Conservation (phyloP, 92 coral and sea anemone genomes). For the Diadumene lineata region DNA sequence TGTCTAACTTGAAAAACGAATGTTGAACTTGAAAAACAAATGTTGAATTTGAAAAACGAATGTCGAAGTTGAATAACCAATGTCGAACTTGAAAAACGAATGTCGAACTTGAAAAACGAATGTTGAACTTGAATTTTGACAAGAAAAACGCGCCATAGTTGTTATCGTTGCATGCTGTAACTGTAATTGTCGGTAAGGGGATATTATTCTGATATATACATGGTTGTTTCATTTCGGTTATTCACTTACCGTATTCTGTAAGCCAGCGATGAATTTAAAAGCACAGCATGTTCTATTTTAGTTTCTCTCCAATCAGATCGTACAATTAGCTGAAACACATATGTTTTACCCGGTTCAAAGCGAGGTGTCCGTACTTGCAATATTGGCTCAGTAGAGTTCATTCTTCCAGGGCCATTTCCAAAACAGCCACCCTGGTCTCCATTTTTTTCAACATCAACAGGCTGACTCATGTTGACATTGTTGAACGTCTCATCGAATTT, state of each 20-base stretch:
- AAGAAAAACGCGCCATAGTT: too few species aligned
- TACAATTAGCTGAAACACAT: constrained; percentile 58
- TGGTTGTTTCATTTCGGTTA: too few species aligned
- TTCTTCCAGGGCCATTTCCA: constrained; percentile 74
- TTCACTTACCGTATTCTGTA: constrained; percentile 65
- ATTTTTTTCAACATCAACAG: constrained; percentile 42
- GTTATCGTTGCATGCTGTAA: too few species aligned
- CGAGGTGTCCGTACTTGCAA: constrained; percentile 28
- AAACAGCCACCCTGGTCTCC: constrained; percentile 78
- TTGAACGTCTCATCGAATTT: constrained; percentile 55
- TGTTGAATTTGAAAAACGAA: too few species aligned
- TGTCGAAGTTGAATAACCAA: too few species aligned
- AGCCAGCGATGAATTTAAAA: constrained; percentile 56
- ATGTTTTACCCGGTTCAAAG: constrained; percentile 43
- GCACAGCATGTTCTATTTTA: constrained; percentile 40
- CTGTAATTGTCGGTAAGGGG: too few species aligned
- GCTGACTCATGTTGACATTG: constrained; percentile 41
- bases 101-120: too few species aligned
- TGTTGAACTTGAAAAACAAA: too few species aligned
- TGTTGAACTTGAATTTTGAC: too few species aligned
- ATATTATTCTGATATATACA: too few species aligned
- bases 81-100: too few species aligned
- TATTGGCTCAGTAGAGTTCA: constrained; percentile 49
- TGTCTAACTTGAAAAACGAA: too few species aligned
- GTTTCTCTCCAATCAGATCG: constrained; percentile 46